These are phyloP conservation scores for Tachysurus fulvidraco DNA, from an alignment of 2,113 vertebrate genomes.

Conservation along the genomic window DNA sequence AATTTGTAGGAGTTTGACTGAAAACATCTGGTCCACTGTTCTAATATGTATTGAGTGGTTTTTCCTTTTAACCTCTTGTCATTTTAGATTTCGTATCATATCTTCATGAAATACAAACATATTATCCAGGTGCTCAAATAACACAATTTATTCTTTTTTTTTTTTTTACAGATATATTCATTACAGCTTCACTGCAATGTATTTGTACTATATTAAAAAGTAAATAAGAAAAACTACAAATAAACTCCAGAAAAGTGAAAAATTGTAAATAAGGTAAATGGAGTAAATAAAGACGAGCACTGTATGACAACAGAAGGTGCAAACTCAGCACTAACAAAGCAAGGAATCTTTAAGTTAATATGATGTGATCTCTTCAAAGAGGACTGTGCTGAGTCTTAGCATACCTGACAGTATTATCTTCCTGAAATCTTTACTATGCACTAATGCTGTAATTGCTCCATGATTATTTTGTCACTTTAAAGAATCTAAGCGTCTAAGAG, in stretches of 20 bases:
- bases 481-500: constrained; percentile 58
- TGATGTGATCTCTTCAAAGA: constrained; percentile 54
- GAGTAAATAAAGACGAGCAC: background rate
- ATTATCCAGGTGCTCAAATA: background rate
- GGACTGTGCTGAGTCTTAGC: constrained; percentile 49
- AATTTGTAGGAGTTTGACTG: constrained; percentile 14
- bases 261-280: background rate
- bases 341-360: constrained; percentile 5
- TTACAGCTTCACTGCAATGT: background rate
- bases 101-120: background rate
- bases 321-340: background rate
- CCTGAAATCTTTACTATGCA: constrained; percentile 37
- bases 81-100: constrained; percentile 11
- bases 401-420: constrained; percentile 55
- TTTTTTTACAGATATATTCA: background rate
- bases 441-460: constrained; percentile 51
- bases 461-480: constrained; percentile 66
- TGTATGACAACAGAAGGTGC: constrained; percentile 3
- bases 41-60: background rate
- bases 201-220: background rate
- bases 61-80: background rate
- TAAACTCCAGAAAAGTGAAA: background rate
- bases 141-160: background rate
- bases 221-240: background rate
- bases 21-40: constrained; percentile 15